These are phyloP conservation scores for Isoperla grammatica DNA, from an alignment of 2,888 invertebrate species.

Conservation along the genomic window DNA sequence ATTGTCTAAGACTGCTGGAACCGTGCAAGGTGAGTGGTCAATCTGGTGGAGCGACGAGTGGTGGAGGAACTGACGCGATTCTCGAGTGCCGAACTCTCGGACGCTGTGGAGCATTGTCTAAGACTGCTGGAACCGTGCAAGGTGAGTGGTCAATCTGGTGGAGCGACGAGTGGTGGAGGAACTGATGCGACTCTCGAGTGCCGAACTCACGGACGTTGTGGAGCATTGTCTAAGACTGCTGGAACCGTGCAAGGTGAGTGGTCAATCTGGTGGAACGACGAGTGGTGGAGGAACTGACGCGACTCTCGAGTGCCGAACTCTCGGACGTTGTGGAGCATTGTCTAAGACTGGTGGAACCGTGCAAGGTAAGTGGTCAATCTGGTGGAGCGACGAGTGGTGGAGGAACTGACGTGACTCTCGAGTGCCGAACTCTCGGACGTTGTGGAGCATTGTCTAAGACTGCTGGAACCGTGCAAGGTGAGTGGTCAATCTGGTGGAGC, in stretches of 20 bases:
- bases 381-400: constrained; percentile 79
- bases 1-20: constrained; percentile 79
- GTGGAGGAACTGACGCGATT: constrained; percentile 70
- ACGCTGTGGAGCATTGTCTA: constrained; percentile 84
- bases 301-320: constrained; percentile 48
- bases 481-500: constrained; percentile 80
- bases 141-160: constrained; percentile 83
- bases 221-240: constrained; percentile 77
- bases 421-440: constrained; percentile 57
- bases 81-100: constrained; percentile 47
- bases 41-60: constrained; percentile 78
- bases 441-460: constrained; percentile 74
- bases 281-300: constrained; percentile 72
- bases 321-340: constrained; percentile 84
- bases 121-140: constrained; percentile 85
- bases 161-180: constrained; percentile 82
- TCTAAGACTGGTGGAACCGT: constrained; percentile 78
- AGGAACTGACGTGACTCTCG: constrained; percentile 61
- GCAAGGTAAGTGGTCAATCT: constrained; percentile 89
- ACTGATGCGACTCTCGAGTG: constrained; percentile 52
- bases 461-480: constrained; percentile 85
- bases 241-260: constrained; percentile 81
- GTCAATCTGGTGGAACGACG: constrained; percentile 81
- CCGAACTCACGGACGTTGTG: constrained; percentile 64
- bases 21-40: constrained; percentile 90